Base-by-base conservation (phyloP, 2,888 invertebrate genomes). In the Idaea dimidiata region DNA sequence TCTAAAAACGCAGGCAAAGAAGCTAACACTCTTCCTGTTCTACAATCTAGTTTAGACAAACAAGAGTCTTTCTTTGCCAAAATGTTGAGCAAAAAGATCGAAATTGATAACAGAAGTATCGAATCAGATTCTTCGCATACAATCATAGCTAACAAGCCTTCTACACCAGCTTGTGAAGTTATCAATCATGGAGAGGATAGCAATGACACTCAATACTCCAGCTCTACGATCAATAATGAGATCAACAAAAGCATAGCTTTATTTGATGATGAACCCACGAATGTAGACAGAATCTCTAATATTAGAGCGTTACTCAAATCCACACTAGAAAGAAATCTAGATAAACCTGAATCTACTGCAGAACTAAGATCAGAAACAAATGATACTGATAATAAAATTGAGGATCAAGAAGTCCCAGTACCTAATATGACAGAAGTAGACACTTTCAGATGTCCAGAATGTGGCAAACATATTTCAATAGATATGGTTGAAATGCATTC, bases 401-500 rank as follows among this genome's bases (percentile, higher is more conserved):
- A 56, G 18, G 54, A 54, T 17, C 43, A 59, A 54, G 18, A 24
- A 56, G 24, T 18, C 17, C 43, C 18, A 16, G 5, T 24, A 16
- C 31, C 33, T 18, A 16, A 17, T n/a, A 55, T 55, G n/a, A 2
- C 17, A 60, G 65, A 68, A 58, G 55, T 68, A 18, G 82, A 83
- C 58, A 77, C 68, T 14, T 78, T 84, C 59, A 68, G 75, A 58
- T 97, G 97, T 82, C 80, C 93, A 1, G 93, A 95, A 76, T 97
- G 97, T 84, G 91, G 93, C 6, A 93, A 94, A 78, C 78, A 82
- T 57, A 86, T 97, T 75, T 77, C 90, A 24, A 71, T 88, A 4
- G 89, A 93, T 78, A 93, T 94, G 65, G 82, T 95, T 63, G 93
- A 93, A 43, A 94, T 94, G 64, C 98, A 98, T 84, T 84, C 94